Percentiles rank a stretch among this genome's conserved stretches.
phyloP scores from a whole-genome alignment of 2,888 invertebrate species.

The Microplitis deprimator region DNA sequence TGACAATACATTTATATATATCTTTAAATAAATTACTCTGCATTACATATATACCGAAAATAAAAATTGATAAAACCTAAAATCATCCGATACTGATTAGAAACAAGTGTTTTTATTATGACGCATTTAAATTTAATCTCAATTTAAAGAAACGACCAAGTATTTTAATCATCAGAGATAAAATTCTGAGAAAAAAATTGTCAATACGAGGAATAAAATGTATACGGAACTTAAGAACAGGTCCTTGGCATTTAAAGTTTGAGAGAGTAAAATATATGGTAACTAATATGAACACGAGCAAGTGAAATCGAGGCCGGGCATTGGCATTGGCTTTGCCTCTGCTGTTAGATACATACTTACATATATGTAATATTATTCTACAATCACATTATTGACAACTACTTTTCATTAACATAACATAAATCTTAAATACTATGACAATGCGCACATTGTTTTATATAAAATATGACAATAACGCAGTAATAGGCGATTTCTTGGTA shows the following conservation, averaged over 20 bases:
- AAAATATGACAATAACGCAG: slow-evolving; percentile 20
- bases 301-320: slow-evolving; percentile 36
- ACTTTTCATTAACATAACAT: slow-evolving; percentile 32
- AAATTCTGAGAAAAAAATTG: background rate
- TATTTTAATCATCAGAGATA: background rate
- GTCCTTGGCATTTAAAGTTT: slow-evolving; percentile 19
- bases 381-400: background rate
- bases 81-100: background rate
- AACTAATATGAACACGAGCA: slow-evolving; percentile 4
- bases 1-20: no score
- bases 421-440: background rate
- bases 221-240: background rate
- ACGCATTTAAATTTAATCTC: background rate
- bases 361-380: background rate
- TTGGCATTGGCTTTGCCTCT: slow-evolving; percentile 34
- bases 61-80: background rate
- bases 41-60: background rate
- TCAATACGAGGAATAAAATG: slow-evolving; percentile 4
- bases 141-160: background rate
- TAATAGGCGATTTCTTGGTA: slow-evolving; percentile 12
- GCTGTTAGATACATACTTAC: background rate
- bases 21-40: no score
- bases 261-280: background rate
- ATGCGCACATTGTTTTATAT: background rate
- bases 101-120: background rate